Evolutionary conservation across 2,113 vertebrate genomes (phyloP).

Genomic region (Spilogale gracilis): DNA sequence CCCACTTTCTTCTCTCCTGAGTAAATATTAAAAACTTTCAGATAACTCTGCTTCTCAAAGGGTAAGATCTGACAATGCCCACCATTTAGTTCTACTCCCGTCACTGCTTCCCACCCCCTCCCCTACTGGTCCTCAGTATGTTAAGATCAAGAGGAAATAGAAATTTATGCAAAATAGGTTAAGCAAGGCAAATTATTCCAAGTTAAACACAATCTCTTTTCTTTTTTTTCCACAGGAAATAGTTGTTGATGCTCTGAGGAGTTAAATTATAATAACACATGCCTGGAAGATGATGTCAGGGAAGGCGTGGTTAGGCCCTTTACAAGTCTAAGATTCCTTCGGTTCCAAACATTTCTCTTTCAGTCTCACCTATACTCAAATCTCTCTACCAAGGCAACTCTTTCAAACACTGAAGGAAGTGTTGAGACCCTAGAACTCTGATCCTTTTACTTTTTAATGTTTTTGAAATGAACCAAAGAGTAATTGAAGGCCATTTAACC

Average conservation of each 20-base stretch:
- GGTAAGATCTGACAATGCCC: not conserved
- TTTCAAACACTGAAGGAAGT: not conserved
- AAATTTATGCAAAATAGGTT: constrained; percentile 29
- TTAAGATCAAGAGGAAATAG: constrained; percentile 52
- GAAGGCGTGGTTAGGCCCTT: constrained; percentile 66
- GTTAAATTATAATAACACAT: constrained; percentile 80
- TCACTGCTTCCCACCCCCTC: not conserved
- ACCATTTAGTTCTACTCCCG: not conserved
- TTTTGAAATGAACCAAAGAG: constrained; percentile 36
- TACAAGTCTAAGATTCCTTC: constrained; percentile 72
- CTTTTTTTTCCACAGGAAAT: constrained; percentile 72
- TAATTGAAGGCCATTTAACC: constrained; percentile 6
- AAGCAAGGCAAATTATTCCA: constrained; percentile 52
- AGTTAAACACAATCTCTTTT: constrained; percentile 38
- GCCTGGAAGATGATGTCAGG: constrained; percentile 77
- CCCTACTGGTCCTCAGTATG: not conserved
- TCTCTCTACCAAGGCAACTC: not conserved
- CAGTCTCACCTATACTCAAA: constrained; percentile 42
- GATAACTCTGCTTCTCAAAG: constrained; percentile 49
- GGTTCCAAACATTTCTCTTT: constrained; percentile 64
- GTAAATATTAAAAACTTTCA: constrained; percentile 7
- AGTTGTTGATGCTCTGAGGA: constrained; percentile 64
- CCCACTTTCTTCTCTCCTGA: not conserved
- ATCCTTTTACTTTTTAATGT: constrained; percentile 19
- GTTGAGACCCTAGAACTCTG: not conserved